These are phyloP conservation scores for Acronicta leporina DNA, from an alignment of 2,888 invertebrate genomes.

Conservation along the genomic window DNA sequence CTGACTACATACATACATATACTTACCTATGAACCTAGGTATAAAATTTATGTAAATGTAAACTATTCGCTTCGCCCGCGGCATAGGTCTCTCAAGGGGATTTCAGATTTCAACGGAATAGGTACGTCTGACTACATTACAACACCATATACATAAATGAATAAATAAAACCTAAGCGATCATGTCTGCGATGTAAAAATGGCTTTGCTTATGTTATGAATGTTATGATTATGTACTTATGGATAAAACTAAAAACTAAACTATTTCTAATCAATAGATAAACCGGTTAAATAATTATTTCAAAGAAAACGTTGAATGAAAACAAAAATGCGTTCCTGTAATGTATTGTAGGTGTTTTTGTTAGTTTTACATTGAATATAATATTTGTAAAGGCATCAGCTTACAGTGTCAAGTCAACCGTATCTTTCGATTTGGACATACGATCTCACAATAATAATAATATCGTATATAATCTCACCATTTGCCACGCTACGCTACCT, in stretches of 20 bases:
- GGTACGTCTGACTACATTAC: not conserved
- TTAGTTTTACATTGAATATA: not conserved
- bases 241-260: too few relatives aligned
- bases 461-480: not conserved
- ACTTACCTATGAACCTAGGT: not conserved
- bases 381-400: not conserved
- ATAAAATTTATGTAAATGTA: not conserved
- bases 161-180: not conserved
- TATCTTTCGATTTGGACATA: slow-evolving; percentile 1
- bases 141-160: not conserved
- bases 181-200: too few relatives aligned
- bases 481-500: not conserved
- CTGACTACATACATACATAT: too few relatives aligned
- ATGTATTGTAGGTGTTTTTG: too few relatives aligned
- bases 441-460: slow-evolving; percentile 2
- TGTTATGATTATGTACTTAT: too few relatives aligned
- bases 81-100: not conserved
- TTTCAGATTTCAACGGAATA: not conserved
- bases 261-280: too few relatives aligned
- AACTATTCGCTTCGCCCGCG: not conserved
- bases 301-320: too few relatives aligned
- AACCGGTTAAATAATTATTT: too few relatives aligned
- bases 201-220: too few relatives aligned
- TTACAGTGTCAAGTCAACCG: too few relatives aligned
- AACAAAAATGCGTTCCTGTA: too few relatives aligned